Conservation (phyloP, 2,113 vertebrate species). For the Nyctereutes procyonoides region DNA sequence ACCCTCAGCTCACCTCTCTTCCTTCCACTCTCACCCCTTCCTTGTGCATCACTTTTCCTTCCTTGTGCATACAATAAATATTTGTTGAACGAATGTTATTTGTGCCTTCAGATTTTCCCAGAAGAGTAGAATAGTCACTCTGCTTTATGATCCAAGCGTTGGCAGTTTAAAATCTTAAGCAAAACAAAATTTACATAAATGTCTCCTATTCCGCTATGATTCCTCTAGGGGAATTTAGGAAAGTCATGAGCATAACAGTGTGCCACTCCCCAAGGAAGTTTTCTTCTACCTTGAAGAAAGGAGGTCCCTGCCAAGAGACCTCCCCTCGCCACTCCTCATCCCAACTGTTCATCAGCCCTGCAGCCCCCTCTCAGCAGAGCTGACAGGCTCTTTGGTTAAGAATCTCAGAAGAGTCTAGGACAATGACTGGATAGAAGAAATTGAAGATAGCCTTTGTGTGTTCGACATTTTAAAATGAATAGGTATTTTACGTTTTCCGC, state of each 20-base stretch:
- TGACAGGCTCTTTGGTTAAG: background rate
- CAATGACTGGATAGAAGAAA: background rate
- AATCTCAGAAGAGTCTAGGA: background rate
- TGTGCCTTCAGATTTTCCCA: conserved; percentile 56
- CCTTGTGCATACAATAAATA: background rate
- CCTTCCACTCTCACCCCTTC: background rate
- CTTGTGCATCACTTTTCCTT: background rate
- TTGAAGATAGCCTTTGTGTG: background rate
- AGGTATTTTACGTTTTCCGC: background rate
- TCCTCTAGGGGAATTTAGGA: conserved; percentile 48
- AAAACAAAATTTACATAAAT: conserved; percentile 60
- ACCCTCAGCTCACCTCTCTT: background rate
- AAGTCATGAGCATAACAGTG: conserved; percentile 41
- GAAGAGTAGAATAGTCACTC: conserved; percentile 26
- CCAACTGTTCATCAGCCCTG: background rate
- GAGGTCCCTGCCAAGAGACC: background rate
- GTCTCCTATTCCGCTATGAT: conserved; percentile 22
- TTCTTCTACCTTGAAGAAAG: background rate
- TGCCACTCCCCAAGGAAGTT: conserved; percentile 47
- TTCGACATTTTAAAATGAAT: background rate
- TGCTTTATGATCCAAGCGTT: conserved; percentile 64
- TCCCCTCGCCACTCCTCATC: background rate
- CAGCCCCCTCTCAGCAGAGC: background rate
- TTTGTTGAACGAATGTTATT: conserved; percentile 13
- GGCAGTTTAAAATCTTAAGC: conserved; percentile 62